Base-by-base conservation (phyloP, 92 coral and sea anemone species). In the Phenganax subtilis region DNA sequence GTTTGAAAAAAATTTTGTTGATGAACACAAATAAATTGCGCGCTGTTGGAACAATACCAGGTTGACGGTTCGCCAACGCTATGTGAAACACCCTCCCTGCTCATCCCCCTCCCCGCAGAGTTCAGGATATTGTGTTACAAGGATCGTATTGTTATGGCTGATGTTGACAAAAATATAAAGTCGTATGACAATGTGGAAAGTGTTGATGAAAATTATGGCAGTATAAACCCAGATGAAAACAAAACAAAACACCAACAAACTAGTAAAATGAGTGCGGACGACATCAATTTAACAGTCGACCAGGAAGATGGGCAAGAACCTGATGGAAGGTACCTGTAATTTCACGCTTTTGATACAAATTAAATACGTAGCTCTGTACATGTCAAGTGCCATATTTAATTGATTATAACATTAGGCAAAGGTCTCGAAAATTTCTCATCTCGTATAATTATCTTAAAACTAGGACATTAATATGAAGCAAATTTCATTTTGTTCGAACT, bases 251-350 rank as follows among this genome's bases (percentile, higher is more conserved):
- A 54, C 16, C 59, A 73, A 75, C 65, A 28, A 31, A n/a, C 2
- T 9, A 75, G 6, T 12, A 57, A 75, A 30, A 75, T 75, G 80
- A 55, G 57, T 25, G 17, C 52, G 25, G 80, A 75, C 64, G 80
- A 75, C 27, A 55, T 75, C 51, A 54, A 12, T 29, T 75, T 75
- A 56, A 75, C 62, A 14, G 65, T 56, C 9, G 63, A 55, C 20
- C 61, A 73, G 9, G 80, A 55, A 57, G 80, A 75, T 15, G 65
- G 62, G 55, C 17, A 8, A 25, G 77, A 73, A 55, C 53, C 73
- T 20, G 73, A 9, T 0, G 54, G 53, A 68, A 68, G 54, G 73
- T 68, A 68, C 17, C 31, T 68, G 12, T 68, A 37, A 2, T 37
- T 37, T 37, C 47, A 37, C 47, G 53, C 31, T 51, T 30, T 30